phyloP scores from a whole-genome alignment of 1,140 invertebrate species.

The Helicoverpa armigera region DNA sequence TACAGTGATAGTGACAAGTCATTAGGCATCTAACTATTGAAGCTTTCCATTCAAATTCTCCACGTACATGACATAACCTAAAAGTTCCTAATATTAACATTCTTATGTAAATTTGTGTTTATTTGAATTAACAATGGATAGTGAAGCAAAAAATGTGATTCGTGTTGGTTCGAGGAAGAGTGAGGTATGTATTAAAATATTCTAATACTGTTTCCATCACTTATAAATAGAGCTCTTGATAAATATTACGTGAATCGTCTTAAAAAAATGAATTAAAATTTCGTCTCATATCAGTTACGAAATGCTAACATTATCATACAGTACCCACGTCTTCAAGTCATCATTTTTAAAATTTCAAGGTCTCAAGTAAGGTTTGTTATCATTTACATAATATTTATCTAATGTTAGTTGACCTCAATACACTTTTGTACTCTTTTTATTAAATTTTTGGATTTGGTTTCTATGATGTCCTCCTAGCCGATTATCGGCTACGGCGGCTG shows the following conservation, averaged over 20 bases:
- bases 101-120: slow-evolving; percentile 58
- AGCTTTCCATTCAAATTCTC: slow-evolving; percentile 2
- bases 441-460: background rate
- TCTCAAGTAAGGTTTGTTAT: slow-evolving; percentile 1
- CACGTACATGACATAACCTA: slow-evolving; percentile 68
- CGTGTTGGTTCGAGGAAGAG: slow-evolving; percentile 83
- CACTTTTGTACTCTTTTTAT: background rate
- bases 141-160: slow-evolving; percentile 70
- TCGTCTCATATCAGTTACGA: background rate
- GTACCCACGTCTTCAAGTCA: background rate
- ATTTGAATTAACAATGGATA: slow-evolving; percentile 67
- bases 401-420: background rate
- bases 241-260: background rate
- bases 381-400: slow-evolving; percentile 5
- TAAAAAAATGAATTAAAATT: too few relatives aligned
- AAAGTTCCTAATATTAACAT: slow-evolving; percentile 33
- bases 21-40: slow-evolving; percentile 29
- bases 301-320: background rate
- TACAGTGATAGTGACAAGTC: slow-evolving; percentile 83
- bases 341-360: slow-evolving; percentile 22
- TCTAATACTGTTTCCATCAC: background rate
- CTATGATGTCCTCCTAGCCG: too few relatives aligned
- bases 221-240: background rate
- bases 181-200: slow-evolving; percentile 67
- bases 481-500: too few relatives aligned